Evolutionary conservation across 2,888 invertebrate genomes (phyloP), one percentile per base, ranked within the genome.

Genomic region (Oxyscelio sp.): DNA sequence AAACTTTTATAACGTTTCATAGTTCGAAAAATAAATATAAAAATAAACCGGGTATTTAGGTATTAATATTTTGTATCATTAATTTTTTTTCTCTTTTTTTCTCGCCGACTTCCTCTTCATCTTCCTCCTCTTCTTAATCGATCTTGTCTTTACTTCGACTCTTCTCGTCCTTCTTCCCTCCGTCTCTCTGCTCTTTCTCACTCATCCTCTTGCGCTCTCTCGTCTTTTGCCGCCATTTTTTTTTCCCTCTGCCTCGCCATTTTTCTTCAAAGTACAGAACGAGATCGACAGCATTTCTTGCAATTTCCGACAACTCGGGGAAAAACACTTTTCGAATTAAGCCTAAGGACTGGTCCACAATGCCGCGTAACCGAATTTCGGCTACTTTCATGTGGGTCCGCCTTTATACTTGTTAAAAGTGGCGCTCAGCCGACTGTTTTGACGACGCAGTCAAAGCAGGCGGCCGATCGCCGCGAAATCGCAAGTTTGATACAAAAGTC

Each of bases 31-130:
- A 94, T 94, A 94, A 94, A 94, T 94, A 94, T 94, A 94, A 94
- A 94, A 94, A 94, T 94, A 94, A 94, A 93, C 94, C 94, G 94
- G 94, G 94, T 92, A 94, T 94, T 94, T 94, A 93, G 93, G 92
- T 94, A 94, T 94, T 94, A 94, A 94, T 94, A 94, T 94, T 94
- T 94, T 94, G 93, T 94, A 94, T 94, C 91, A 91, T 92, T 94
- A 93, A 90, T 92, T 92, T 90, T 83, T 87, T 86, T 59, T n/a
- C 74, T 86, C 68, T 84, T 73, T 87, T 77, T 83, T 77, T 83
- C 71, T 83, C 83, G 81, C 81, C 70, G 38, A 79, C 85, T 79
- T 65, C n/a, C n/a, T n/a, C n/a, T n/a, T n/a, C n/a, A n/a, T n/a
- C n/a, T n/a, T n/a, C n/a, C n/a, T n/a, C n/a, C n/a, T 56, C 74